Conservation (phyloP, 2,113 vertebrate genomes). For the Aix galericulata region DNA sequence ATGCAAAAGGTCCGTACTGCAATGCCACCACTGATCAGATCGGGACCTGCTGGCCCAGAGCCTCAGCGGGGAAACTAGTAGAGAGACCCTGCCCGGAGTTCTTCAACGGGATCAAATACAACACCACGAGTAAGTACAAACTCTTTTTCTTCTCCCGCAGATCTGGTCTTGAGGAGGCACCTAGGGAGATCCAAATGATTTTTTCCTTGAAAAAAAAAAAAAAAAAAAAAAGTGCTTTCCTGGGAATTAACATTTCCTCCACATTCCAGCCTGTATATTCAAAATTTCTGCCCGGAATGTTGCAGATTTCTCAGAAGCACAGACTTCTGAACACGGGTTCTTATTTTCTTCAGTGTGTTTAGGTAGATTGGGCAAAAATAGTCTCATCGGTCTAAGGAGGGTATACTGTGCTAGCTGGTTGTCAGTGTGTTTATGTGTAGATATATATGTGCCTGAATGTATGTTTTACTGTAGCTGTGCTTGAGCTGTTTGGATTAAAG, state of each 20-base stretch:
- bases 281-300: constrained; percentile 16
- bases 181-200: background rate
- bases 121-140: constrained; percentile 91
- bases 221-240: background rate
- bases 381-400: background rate
- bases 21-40: constrained; percentile 95
- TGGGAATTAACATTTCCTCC: constrained; percentile 13
- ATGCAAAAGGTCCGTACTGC: constrained; percentile 85
- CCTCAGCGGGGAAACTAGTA: constrained; percentile 85
- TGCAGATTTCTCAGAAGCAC: constrained; percentile 8
- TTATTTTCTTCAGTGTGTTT: background rate
- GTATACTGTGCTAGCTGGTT: background rate
- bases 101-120: constrained; percentile 98
- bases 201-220: background rate
- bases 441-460: background rate
- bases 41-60: constrained; percentile 97
- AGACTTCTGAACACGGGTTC: background rate
- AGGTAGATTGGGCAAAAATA: background rate
- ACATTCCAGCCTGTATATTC: constrained; percentile 13
- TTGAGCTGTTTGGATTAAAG: background rate
- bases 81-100: constrained; percentile 94
- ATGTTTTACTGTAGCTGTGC: background rate
- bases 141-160: background rate
- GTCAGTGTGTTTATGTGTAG: background rate
- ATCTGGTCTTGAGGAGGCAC: background rate